Conservation (phyloP, 2,113 vertebrate genomes). For the Zosterops pallidus region DNA sequence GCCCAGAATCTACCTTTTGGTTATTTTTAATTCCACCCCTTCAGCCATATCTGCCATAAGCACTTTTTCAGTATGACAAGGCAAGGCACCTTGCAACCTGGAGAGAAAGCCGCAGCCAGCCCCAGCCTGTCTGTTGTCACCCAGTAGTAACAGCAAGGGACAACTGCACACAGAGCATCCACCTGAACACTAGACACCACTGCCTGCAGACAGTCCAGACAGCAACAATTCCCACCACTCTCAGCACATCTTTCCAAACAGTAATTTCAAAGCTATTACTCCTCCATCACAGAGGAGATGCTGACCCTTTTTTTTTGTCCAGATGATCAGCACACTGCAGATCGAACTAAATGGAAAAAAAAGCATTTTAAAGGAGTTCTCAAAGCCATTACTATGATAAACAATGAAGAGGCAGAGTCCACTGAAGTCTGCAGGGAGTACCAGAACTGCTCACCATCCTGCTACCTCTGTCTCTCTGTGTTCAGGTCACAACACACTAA, state of each 20-base stretch:
- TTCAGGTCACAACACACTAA: neutral
- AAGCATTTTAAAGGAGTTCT: neutral
- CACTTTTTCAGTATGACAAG: neutral
- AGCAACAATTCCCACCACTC: neutral
- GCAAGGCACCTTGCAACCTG: neutral
- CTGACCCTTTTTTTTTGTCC: neutral
- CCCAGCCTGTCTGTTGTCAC: neutral
- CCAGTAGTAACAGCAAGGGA: neutral
- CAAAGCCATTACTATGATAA: neutral
- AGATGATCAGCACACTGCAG: neutral
- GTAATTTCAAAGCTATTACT: neutral
- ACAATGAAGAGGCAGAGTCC: neutral
- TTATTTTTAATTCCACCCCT: conserved; percentile 17
- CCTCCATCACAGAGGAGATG: neutral
- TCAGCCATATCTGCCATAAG: neutral
- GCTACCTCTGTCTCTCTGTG: neutral
- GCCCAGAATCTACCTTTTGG: conserved; percentile 17
- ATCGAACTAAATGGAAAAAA: neutral
- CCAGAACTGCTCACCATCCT: neutral
- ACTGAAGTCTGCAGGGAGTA: neutral
- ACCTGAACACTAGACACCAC: neutral
- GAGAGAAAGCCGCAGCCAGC: neutral
- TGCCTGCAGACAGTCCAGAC: neutral
- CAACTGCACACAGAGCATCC: neutral
- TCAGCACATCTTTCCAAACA: neutral